Evolutionary conservation across 2,888 invertebrate genomes (phyloP), one percentile per base, ranked within the genome.

Genomic region (Lepidochitona cinerea): DNA sequence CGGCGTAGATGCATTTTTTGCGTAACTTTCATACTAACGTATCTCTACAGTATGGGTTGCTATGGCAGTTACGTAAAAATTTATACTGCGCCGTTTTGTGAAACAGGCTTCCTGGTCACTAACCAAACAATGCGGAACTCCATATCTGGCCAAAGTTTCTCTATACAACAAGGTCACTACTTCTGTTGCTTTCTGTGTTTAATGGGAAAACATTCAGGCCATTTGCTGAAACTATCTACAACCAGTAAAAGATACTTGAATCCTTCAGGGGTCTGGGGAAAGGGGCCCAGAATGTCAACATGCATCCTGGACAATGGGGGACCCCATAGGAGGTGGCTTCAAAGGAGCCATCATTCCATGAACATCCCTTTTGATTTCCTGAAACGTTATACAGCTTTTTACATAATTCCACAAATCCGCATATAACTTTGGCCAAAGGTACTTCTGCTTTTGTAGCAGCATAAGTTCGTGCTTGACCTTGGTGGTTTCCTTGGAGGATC

Each of bases 341-440:
- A 80, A 32, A 35, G 75, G 73, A 0, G 37, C 26, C 6, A 75
- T 41, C 12, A 75, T 73, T 18, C 68, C 59, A 36, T 72, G 73
- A 1, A 68, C 64, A 37, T 73, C 37, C 14, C 75, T 52, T 68
- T 76, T 78, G 35, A 68, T 71, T 36, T 35, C 68, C 66, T 77
- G 74, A 64, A 76, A 81, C 4, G 54, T 35, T n/a, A 52, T 33
- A 52, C 77, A 77, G 29, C 66, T 67, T 12, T 37, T 69, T 29
- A 79, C 72, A 75, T 76, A 76, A 3, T 23, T 37, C 3, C 69
- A 59, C 6, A 79, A 70, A 26, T 77, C 73, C n/a, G 64, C 18
- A 41, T 77, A 79, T 77, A 81, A 79, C 18, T 59, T 70, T 12
- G 74, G 70, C 78, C 81, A 83, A 37, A 72, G 80, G 36, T 81